Conservation (phyloP, 2,797 vertebrate genomes). For the Alexandromys oeconomus region DNA sequence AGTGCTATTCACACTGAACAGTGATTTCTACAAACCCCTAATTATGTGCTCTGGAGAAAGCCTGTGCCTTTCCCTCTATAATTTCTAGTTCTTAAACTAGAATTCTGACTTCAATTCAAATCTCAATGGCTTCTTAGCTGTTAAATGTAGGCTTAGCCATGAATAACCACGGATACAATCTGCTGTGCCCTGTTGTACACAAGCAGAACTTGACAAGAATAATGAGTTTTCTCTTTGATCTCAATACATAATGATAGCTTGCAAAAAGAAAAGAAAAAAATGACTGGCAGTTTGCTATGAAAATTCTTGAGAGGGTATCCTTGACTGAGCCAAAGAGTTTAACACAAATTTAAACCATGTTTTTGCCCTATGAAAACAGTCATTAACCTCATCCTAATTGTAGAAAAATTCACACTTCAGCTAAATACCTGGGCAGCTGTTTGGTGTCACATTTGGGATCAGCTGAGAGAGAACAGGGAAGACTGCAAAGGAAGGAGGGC, state of each 20-base stretch:
- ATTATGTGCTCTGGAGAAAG: constrained; percentile 82
- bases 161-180: constrained; percentile 73
- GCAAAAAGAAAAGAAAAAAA: constrained; percentile 52
- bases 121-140: constrained; percentile 80
- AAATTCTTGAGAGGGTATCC: constrained; percentile 65
- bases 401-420: constrained; percentile 43
- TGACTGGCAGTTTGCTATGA: constrained; percentile 62
- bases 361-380: constrained; percentile 71
- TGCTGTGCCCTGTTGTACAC: constrained; percentile 59
- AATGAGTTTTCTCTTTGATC: constrained; percentile 74
- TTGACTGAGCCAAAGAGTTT: constrained; percentile 73
- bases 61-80: constrained; percentile 77
- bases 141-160: constrained; percentile 80
- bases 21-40: constrained; percentile 83
- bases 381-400: constrained; percentile 84
- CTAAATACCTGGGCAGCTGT: constrained; percentile 87
- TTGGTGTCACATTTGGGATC: constrained; percentile 73
- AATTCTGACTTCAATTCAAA: constrained; percentile 85
- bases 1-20: constrained; percentile 72
- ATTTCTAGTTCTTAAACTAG: constrained; percentile 84
- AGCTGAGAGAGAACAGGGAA: not conserved
- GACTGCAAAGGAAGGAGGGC: not conserved
- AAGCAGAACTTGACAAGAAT: constrained; percentile 75
- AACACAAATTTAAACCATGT: constrained; percentile 72
- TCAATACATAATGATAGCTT: constrained; percentile 74